phyloP scores from a whole-genome alignment of 2,113 vertebrate genomes.

The Galemys pyrenaicus region DNA sequence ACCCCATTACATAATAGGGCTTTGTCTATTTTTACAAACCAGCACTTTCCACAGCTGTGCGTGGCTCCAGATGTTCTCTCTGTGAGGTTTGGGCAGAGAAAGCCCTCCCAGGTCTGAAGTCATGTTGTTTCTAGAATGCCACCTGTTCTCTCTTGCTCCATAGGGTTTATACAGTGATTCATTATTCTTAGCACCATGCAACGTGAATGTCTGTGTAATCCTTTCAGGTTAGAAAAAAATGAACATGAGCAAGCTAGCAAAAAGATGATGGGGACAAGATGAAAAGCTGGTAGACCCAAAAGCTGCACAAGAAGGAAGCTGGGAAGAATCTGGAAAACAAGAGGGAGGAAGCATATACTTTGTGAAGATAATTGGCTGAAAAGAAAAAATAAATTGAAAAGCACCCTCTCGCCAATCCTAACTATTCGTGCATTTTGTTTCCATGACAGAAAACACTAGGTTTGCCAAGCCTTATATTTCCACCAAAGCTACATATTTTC shows the following conservation, averaged over 20 bases:
- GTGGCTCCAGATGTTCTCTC: constrained; percentile 26
- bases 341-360: neutral
- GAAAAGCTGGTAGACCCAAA: neutral
- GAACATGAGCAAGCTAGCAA: neutral
- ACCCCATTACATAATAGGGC: neutral
- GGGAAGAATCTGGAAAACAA: neutral
- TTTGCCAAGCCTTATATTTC: neutral
- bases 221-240: neutral
- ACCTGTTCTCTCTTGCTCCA: no score
- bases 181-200: neutral
- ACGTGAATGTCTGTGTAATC: neutral
- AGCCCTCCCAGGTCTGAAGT: neutral
- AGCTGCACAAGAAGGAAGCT: neutral
- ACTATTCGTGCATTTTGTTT: neutral
- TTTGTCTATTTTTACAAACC: neutral
- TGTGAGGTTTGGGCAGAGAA: constrained; percentile 9
- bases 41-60: constrained; percentile 41
- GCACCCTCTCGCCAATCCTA: no score
- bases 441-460: neutral
- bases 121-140: neutral
- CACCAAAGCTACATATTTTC: neutral
- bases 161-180: neutral
- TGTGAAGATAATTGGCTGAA: neutral
- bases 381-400: neutral
- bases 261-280: neutral